A percentile compares a stretch with the other conserved stretches of the same genome.
Evolutionary conservation across 1,140 invertebrate species (phyloP).

Genomic region (Lepidurus arcticus): DNA sequence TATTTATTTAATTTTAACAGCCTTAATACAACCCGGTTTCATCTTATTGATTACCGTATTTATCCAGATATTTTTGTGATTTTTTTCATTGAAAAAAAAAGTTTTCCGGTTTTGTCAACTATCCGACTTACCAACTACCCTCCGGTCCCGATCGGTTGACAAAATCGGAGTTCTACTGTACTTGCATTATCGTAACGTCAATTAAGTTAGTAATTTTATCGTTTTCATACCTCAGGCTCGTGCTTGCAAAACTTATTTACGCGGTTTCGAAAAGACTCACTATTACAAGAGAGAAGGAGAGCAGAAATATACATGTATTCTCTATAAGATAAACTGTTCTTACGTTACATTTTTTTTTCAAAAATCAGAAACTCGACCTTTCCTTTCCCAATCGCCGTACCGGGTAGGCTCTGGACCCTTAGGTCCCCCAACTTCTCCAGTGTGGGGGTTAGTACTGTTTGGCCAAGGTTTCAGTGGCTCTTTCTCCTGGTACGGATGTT

Average conservation of each 20-base stretch:
- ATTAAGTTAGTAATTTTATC: not conserved
- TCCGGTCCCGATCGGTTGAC: too few species aligned
- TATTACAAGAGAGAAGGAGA: not conserved
- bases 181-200: not conserved
- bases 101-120: too few species aligned
- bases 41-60: too few species aligned
- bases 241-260: not conserved
- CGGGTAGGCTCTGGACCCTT: conserved; percentile 95
- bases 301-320: conserved; percentile 10
- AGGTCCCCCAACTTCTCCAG: conserved; percentile 91
- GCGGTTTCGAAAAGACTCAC: conserved; percentile 2
- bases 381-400: conserved; percentile 99
- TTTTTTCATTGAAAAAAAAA: too few species aligned
- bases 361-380: conserved; percentile 94
- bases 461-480: conserved; percentile 81
- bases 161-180: too few species aligned
- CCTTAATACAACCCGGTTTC: too few species aligned
- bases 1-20: too few species aligned
- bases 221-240: not conserved
- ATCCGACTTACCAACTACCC: too few species aligned
- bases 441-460: conserved; percentile 80
- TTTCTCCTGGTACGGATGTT: conserved; percentile 73
- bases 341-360: conserved; percentile 43
- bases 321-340: conserved; percentile 9
- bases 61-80: too few species aligned